Conservation (phyloP, 2,888 invertebrate genomes). For the Acrobasis suavella region DNA sequence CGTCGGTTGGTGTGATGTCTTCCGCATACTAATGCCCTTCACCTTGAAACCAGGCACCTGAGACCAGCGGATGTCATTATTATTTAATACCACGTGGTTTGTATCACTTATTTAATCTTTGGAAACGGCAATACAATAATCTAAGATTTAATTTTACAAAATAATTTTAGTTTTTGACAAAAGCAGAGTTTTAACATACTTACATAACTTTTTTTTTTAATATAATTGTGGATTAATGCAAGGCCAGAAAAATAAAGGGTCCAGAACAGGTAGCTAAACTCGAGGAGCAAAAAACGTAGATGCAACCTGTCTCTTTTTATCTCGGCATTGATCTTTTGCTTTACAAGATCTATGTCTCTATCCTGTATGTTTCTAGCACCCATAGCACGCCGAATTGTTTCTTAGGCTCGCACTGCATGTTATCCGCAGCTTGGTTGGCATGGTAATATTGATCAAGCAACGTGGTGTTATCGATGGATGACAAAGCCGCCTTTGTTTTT, state of each 20-base stretch:
- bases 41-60: constrained; percentile 52
- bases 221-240: too few species aligned
- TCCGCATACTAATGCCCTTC: constrained; percentile 70
- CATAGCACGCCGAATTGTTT: neutral
- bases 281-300: constrained; percentile 4
- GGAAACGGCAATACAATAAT: neutral
- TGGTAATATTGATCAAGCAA: constrained; percentile 58
- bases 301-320: constrained; percentile 2
- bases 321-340: neutral
- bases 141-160: too few species aligned
- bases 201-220: too few species aligned
- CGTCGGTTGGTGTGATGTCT: constrained; percentile 48
- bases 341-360: neutral
- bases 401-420: constrained; percentile 9
- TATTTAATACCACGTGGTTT: constrained; percentile 30
- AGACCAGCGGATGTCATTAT: constrained; percentile 34
- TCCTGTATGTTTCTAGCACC: neutral
- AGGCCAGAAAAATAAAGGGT: neutral
- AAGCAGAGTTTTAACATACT: too few species aligned
- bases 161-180: neutral
- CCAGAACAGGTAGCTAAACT: constrained; percentile 4
- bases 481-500: neutral
- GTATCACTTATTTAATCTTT: neutral
- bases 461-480: constrained; percentile 20
- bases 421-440: constrained; percentile 45